These are phyloP conservation scores for Cetoscarus ocellatus DNA, from an alignment of 2,797 vertebrate genomes.

Conservation along the genomic window DNA sequence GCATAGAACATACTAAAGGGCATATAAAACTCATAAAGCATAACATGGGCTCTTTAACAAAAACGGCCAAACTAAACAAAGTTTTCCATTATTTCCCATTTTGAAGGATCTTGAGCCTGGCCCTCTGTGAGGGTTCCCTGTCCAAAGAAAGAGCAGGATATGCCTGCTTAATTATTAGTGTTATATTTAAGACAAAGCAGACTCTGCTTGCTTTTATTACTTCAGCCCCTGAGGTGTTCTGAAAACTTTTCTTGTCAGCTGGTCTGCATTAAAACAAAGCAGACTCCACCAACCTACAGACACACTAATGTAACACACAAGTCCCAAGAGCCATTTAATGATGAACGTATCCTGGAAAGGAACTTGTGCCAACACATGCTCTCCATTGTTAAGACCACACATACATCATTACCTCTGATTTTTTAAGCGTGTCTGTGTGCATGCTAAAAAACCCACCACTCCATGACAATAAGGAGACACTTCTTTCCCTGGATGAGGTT, in stretches of 20 bases:
- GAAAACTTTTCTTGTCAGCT: conserved; percentile 22
- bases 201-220: conserved; percentile 18
- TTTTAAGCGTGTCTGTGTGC: neutral
- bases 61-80: no score
- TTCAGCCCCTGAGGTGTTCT: conserved; percentile 10
- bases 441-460: conserved; percentile 84
- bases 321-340: conserved; percentile 7
- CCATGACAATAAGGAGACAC: conserved; percentile 93
- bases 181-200: conserved; percentile 20
- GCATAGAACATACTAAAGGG: no score
- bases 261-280: conserved; percentile 18
- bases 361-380: conserved; percentile 22
- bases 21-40: no score
- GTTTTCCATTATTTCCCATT: neutral
- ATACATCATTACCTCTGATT: neutral
- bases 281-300: conserved; percentile 12
- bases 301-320: conserved; percentile 14
- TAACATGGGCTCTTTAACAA: no score
- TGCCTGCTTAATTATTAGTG: neutral
- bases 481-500: conserved; percentile 91
- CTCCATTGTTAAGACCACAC: conserved; percentile 12
- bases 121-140: neutral
- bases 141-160: neutral
- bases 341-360: neutral
- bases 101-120: neutral